Percentiles rank a stretch among this genome's conserved stretches.
phyloP scores from a whole-genome alignment of 2,888 invertebrate genomes.

The Ophion obscuratus region DNA sequence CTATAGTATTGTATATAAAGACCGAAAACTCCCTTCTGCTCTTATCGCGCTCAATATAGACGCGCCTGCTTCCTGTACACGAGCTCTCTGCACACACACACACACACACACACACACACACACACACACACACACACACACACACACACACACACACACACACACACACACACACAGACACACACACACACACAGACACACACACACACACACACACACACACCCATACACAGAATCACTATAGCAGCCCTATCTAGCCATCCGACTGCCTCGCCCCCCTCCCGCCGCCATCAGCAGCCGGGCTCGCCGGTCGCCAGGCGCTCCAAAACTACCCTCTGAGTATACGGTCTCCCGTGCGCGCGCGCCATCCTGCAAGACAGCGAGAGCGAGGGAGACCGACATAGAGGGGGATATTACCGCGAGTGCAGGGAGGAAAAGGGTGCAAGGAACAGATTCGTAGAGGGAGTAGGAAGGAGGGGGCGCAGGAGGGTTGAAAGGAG shows the following conservation, averaged over 20 bases:
- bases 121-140: constrained; percentile 31
- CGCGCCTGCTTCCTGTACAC: constrained; percentile 36
- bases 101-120: constrained; percentile 41
- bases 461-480: constrained; percentile 39
- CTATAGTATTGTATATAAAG: constrained; percentile 50
- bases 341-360: constrained; percentile 1
- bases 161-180: constrained; percentile 49
- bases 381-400: background rate
- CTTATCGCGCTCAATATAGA: constrained; percentile 76
- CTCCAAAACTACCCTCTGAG: constrained; percentile 45
- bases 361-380: background rate
- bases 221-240: constrained; percentile 35
- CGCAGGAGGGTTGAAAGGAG: constrained; percentile 55
- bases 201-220: constrained; percentile 30
- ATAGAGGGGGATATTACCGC: constrained; percentile 10
- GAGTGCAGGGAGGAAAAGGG: constrained; percentile 41
- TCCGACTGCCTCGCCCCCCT: constrained; percentile 10
- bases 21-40: constrained; percentile 67
- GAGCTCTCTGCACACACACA: constrained; percentile 34
- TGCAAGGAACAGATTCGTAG: constrained; percentile 34
- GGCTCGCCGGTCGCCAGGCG: constrained; percentile 44
- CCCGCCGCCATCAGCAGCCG: background rate
- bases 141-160: constrained; percentile 51
- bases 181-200: constrained; percentile 32
- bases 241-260: constrained; percentile 54